Conservation (phyloP, 2,888 invertebrate genomes). For the Drosophila nigricruria region DNA sequence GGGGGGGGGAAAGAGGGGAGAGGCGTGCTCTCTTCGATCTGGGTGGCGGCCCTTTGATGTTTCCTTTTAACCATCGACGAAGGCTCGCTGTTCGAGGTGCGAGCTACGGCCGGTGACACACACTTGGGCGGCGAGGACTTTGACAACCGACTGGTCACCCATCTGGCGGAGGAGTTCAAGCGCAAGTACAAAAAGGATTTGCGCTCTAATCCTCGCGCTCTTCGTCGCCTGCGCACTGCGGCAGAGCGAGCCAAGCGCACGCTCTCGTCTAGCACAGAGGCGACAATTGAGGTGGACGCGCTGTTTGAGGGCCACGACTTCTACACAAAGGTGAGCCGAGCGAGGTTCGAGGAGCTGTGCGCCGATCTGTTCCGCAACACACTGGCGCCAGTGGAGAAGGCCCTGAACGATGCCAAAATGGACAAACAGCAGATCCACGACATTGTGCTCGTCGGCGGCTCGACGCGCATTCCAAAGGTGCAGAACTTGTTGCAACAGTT, state of each 20-base stretch:
- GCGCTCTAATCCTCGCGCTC: too few relatives aligned
- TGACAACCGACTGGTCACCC: too few relatives aligned
- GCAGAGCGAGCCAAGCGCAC: slow-evolving; percentile 39
- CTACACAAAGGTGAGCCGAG: slow-evolving; percentile 23
- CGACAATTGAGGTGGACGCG: slow-evolving; percentile 37
- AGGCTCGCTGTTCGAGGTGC: slow-evolving; percentile 24
- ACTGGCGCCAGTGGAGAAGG: slow-evolving; percentile 36
- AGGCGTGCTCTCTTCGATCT: slow-evolving; percentile 28
- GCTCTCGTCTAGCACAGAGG: slow-evolving; percentile 33
- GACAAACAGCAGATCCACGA: slow-evolving; percentile 19
- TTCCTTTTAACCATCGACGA: slow-evolving; percentile 31
- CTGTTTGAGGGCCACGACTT: slow-evolving; percentile 37
- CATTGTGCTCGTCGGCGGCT: slow-evolving; percentile 35
- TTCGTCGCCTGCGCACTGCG: too few relatives aligned
- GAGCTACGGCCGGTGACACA: too few relatives aligned
- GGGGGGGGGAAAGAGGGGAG: slow-evolving; percentile 28
- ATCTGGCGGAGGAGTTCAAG: too few relatives aligned
- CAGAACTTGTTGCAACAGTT: slow-evolving; percentile 36
- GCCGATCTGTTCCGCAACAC: slow-evolving; percentile 33
- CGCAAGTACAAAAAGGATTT: too few relatives aligned
- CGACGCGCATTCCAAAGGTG: slow-evolving; percentile 36
- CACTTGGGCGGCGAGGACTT: too few relatives aligned
- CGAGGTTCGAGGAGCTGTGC: slow-evolving; percentile 22
- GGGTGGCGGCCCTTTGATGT: slow-evolving; percentile 32
- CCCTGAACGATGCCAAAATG: slow-evolving; percentile 36